A percentile compares a stretch with the other conserved stretches of the same genome.
Conservation (phyloP, 2,113 vertebrate species). For the Piliocolobus tephrosceles region DNA sequence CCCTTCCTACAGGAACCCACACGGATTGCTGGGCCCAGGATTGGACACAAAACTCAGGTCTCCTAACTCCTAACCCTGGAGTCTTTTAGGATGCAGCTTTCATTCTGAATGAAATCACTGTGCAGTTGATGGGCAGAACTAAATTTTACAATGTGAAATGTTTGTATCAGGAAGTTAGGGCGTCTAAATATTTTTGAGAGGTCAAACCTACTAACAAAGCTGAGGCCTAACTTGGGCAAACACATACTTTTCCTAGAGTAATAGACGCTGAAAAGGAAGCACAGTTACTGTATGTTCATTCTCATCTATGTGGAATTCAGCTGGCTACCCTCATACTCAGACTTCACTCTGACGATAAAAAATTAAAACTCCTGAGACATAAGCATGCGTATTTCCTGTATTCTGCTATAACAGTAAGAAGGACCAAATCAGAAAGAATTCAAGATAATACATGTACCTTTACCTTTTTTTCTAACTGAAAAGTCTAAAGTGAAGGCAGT, state of each 20-base stretch:
- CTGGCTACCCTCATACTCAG: neutral
- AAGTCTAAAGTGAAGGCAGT: neutral
- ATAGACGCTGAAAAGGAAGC: neutral
- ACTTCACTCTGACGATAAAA: neutral
- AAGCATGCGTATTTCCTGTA: neutral
- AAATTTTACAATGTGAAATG: neutral
- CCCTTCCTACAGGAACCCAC: neutral
- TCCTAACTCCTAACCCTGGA: neutral
- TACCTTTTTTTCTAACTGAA: conserved; percentile 32
- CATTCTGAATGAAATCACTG: neutral
- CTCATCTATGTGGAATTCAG: neutral
- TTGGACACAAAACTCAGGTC: neutral
- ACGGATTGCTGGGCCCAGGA: neutral
- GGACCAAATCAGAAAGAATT: neutral
- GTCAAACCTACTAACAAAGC: neutral
- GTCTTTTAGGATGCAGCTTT: neutral
- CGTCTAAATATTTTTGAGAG: neutral
- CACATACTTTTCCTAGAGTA: neutral
- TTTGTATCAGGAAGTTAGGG: neutral
- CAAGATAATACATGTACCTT: neutral
- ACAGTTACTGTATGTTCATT: neutral
- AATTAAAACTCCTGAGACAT: neutral
- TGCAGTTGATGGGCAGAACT: neutral
- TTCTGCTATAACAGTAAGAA: neutral
- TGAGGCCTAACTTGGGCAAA: neutral